Evolutionary conservation across 2,113 vertebrate species (phyloP).

Genomic region (Phrynosoma platyrhinos): DNA sequence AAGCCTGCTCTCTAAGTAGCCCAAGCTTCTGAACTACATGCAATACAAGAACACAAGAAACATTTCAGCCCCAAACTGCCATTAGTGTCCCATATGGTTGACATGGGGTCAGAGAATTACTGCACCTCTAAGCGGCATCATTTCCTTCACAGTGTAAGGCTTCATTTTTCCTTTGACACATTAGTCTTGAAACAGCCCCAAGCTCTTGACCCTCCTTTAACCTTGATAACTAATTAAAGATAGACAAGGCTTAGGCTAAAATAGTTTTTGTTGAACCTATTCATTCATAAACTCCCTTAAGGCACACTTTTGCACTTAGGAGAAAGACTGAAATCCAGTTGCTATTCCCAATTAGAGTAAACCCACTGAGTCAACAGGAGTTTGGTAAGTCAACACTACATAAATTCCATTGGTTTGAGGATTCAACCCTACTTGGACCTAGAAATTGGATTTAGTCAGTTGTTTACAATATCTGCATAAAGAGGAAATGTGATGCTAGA

Average conservation of each 20-base stretch:
- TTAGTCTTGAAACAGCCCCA: conserved; percentile 71
- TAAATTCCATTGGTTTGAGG: too few relatives aligned
- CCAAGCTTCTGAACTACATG: conserved; percentile 40
- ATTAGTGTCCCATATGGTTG: conserved; percentile 70
- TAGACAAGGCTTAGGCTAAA: conserved; percentile 78
- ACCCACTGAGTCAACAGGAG: too few relatives aligned
- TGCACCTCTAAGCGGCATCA: conserved; percentile 74
- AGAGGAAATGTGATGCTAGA: conserved; percentile 66
- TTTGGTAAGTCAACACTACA: too few relatives aligned
- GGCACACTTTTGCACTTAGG: conserved; percentile 72
- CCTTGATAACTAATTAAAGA: conserved; percentile 84
- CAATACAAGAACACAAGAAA: conserved; percentile 58
- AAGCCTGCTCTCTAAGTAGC: not conserved
- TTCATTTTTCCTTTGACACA: conserved; percentile 77
- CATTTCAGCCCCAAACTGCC: conserved; percentile 59
- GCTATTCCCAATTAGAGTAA: too few relatives aligned
- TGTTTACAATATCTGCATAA: conserved; percentile 62
- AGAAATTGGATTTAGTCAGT: conserved; percentile 9
- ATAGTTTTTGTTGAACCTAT: conserved; percentile 79
- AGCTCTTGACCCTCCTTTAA: conserved; percentile 77
- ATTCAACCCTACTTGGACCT: too few relatives aligned
- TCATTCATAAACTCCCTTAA: conserved; percentile 72
- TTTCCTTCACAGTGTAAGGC: conserved; percentile 74
- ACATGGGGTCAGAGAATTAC: conserved; percentile 78
- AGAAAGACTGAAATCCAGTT: too few relatives aligned